Evolutionary conservation across 2,113 vertebrate genomes (phyloP), one percentile per base, ranked within the genome.

Genomic region (Burhinus bistriatus): DNA sequence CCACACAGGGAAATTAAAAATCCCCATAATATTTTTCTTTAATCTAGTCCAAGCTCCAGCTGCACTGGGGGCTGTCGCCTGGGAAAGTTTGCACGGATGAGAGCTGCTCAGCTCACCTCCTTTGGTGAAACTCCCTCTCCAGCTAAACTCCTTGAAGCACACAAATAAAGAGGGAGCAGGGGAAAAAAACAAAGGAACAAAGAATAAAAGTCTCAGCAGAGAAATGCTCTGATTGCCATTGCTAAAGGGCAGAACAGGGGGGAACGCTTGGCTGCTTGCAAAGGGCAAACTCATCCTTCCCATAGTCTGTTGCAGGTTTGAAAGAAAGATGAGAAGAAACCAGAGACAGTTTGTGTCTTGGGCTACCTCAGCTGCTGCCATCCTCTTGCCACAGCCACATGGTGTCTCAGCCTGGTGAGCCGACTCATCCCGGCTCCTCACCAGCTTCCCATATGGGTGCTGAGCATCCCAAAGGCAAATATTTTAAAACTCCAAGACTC

Each of bases 1-100:
- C 93, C 96, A 95, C 87, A 90, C 47, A 44, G 87, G 91, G 91
- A 97, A 97, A 97, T 96, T 96, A 96, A 97, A 97, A 96, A 94
- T 71, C 87, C 83, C 79, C 79, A 26, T 83, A 83, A 87, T 77
- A 57, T 95, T 92, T 95, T 96, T 90, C 90, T 95, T 97, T 97
- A 95, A 97, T 96, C 95, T 94, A 87, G 89, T 62, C 81, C 54
- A 44, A 89, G 66, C 55, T 71, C 27, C 69, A 66, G 71, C 79
- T 92, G 81, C 91, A 82, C 75, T 69, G 52, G 83, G 62, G 52
- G 75, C 38, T 78, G 62, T 81, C 2, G 6, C 51, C 29, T 0
- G 0, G 68, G 61, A 86, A 81, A 70, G 61, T 61, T 80, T 89
- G 32, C 42, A 29, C 0, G 4, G 58, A 70, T 57, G 45, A 85